Evolutionary conservation across 2,888 invertebrate species (phyloP).

Genomic region (Cylindroiulus punctatus): DNA sequence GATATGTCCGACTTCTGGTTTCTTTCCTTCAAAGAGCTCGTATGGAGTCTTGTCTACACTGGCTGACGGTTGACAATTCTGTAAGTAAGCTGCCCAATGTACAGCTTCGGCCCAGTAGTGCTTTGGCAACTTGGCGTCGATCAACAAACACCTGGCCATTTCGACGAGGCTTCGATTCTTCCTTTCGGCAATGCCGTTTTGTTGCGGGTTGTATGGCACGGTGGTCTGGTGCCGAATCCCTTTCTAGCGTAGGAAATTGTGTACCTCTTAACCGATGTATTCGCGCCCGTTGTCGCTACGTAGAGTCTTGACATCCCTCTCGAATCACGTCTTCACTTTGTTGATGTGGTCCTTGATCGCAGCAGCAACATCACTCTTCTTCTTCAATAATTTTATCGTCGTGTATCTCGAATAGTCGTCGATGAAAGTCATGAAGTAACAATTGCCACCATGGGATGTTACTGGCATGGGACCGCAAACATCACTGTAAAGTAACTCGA

Average conservation of each 20-base stretch:
- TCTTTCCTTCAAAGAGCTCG: too few species aligned
- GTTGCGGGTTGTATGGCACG: conserved; percentile 57
- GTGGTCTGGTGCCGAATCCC: conserved; percentile 5
- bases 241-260: neutral
- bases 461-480: neutral
- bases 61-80: too few species aligned
- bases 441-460: neutral
- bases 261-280: neutral
- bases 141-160: conserved; percentile 48
- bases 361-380: neutral
- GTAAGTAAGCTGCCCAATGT: neutral
- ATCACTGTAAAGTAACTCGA: neutral
- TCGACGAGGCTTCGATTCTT: conserved; percentile 56
- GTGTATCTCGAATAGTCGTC: neutral
- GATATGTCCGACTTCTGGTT: too few species aligned
- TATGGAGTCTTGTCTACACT: too few species aligned
- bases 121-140: neutral
- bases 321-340: neutral
- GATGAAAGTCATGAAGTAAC: neutral
- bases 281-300: neutral
- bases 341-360: neutral
- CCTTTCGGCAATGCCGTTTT: conserved; percentile 58
- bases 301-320: neutral
- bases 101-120: conserved; percentile 58
- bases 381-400: neutral